phyloP scores from a whole-genome alignment of 2,797 vertebrate genomes.

The Myripristis murdjan region DNA sequence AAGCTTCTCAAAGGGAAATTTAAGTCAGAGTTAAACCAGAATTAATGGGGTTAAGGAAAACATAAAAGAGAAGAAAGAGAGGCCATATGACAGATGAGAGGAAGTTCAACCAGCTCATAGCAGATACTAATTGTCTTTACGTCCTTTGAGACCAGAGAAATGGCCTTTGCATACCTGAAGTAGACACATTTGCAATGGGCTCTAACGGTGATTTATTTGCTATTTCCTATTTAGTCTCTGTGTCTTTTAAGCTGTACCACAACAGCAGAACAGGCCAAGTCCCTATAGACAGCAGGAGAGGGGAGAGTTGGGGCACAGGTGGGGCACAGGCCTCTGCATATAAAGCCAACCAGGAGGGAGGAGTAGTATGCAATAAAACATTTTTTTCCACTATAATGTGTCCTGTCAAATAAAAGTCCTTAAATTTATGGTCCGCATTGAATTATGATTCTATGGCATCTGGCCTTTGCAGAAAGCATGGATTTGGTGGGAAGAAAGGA shows the following conservation, averaged over 20 bases:
- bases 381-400: constrained; percentile 21
- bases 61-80: constrained; percentile 5
- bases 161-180: constrained; percentile 16
- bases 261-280: constrained; percentile 9
- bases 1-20: no score
- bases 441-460: not conserved
- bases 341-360: not conserved
- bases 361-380: constrained; percentile 5
- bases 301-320: constrained; percentile 4
- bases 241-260: constrained; percentile 1
- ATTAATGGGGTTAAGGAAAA: not conserved
- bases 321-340: constrained; percentile 2
- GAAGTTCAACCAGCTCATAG: constrained; percentile 3
- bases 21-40: no score
- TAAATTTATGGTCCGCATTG: not conserved
- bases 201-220: constrained; percentile 21
- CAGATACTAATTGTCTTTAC: not conserved
- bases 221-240: constrained; percentile 9
- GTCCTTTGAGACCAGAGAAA: constrained; percentile 2
- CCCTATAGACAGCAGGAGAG: constrained; percentile 9
- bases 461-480: constrained; percentile 9
- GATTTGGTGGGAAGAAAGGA: constrained; percentile 20
- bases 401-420: not conserved
- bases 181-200: not conserved
- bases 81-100: not conserved